Conservation (phyloP, 2,113 vertebrate species). For the Fregata magnificens region DNA sequence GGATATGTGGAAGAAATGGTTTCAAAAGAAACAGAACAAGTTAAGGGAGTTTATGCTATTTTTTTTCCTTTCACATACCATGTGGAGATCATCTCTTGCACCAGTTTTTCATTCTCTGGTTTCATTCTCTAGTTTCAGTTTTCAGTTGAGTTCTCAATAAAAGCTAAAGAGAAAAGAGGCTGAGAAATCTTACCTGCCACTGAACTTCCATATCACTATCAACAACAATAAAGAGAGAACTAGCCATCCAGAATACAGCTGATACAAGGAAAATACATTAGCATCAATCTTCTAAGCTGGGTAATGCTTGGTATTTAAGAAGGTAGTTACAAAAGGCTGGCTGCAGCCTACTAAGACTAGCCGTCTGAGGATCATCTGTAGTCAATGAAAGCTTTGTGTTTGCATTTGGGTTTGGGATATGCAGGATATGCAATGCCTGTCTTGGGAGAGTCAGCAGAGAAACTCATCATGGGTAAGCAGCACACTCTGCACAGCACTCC, state of each 20-base stretch:
- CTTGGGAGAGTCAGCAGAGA: not conserved
- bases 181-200: not conserved
- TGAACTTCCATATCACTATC: not conserved
- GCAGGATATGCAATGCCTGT: not conserved
- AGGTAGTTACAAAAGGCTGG: not conserved
- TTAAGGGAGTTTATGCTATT: not conserved
- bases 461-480: not conserved
- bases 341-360: not conserved
- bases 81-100: not conserved
- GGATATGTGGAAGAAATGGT: not conserved
- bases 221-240: not conserved
- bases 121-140: not conserved
- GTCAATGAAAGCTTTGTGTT: not conserved
- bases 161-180: not conserved
- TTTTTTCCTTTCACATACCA: not conserved
- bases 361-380: not conserved
- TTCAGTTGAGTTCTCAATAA: not conserved
- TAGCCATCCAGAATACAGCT: not conserved
- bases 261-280: not conserved
- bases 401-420: not conserved
- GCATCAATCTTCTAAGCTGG: not conserved
- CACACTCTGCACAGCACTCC: not conserved
- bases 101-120: not conserved
- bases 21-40: not conserved
- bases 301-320: not conserved